Base-by-base conservation (phyloP, 2,888 invertebrate genomes). In the Saturnia pavonia region DNA sequence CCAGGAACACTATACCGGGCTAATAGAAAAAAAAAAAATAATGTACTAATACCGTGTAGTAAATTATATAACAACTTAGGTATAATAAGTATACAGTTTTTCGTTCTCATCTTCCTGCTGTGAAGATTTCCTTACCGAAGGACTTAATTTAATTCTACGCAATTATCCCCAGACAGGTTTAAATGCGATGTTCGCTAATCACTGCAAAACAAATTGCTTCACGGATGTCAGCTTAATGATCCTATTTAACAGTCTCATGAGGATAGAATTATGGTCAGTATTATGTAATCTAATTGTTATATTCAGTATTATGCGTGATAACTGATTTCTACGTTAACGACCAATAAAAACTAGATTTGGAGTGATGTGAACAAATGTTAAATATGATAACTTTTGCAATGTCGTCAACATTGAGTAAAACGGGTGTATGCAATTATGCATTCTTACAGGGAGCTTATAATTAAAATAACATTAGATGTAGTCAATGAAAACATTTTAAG, bases 131-230 rank as follows among this genome's bases (percentile, higher is more conserved):
- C 1, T 65, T 63, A 63, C 19, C 6, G 7, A n/a, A 40, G n/a
- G 40, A 19, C n/a, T 8, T 65, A 65, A 40, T 34, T 40, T 27
- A 34, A 19, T 63, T 16, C 63, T 63, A 63, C 9, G 19, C 19
- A 40, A 65, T 65, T 65, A 40, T 9, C 0, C 1, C 34, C 19
- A 65, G n/a, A 8, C 40, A 60, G 25, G 27, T 40, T 40, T n/a
- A 40, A 16, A 65, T 40, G 65, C 19, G n/a, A 65, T 65, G 40
- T 40, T 6, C 65, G 40, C 11, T 65, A 19, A 65, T 40, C 40
- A 19, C 12, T 19, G 65, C 16, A 40, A 65, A 40, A 34, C 63
- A 63, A 63, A 63, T 34, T 27, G 63, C 65, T 65, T 65, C 40
- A 65, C 6, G 19, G 34, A 19, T 65, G 65, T 65, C 65, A 8